Evolutionary conservation across 1,140 invertebrate genomes (phyloP).

Genomic region (Eupristina koningsbergeri): DNA sequence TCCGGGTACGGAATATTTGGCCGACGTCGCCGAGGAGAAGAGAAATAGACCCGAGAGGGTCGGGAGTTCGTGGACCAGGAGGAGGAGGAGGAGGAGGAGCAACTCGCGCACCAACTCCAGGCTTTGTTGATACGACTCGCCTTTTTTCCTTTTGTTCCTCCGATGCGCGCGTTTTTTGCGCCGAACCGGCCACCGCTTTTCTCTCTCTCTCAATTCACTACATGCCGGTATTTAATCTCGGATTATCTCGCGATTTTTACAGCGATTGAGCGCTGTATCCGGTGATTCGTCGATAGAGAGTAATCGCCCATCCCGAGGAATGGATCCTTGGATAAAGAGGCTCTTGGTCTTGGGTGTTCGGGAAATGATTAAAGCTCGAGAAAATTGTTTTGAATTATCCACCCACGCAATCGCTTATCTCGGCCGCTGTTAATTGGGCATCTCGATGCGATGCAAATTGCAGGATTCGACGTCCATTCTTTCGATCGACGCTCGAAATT

Average conservation of each 20-base stretch:
- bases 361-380: conserved; percentile 50
- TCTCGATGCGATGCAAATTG: conserved; percentile 8
- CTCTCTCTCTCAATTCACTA: no score
- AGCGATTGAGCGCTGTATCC: no score
- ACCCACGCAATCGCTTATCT: conserved; percentile 44
- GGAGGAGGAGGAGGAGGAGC: neutral
- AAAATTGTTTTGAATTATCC: conserved; percentile 69
- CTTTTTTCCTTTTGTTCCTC: neutral
- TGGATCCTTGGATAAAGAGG: no score
- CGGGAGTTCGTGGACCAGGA: no score
- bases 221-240: no score
- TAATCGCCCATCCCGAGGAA: no score
- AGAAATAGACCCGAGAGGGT: conserved; percentile 25
- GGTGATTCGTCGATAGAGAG: no score
- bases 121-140: neutral
- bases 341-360: neutral
- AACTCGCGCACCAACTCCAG: neutral
- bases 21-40: neutral
- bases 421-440: conserved; percentile 15
- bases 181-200: no score
- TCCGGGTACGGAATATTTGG: conserved; percentile 5
- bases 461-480: neutral
- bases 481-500: conserved; percentile 2
- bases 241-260: no score
- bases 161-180: neutral